Evolutionary conservation across 2,797 vertebrate genomes (phyloP), one percentile per base, ranked within the genome.

Genomic region (Lycodopsis pacificus): DNA sequence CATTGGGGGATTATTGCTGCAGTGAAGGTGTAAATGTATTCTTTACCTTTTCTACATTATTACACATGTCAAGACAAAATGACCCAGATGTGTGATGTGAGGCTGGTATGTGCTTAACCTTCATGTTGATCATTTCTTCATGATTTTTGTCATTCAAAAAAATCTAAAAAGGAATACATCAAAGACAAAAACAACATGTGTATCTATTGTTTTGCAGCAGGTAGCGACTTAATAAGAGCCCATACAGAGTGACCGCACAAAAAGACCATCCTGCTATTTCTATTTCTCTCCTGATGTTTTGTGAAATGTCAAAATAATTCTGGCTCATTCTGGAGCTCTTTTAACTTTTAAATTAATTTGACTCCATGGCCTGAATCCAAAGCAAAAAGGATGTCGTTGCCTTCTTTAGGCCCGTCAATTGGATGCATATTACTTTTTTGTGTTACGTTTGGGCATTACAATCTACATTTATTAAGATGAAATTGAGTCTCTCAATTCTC

Each of bases 401-500:
- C 0, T n/a, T 77, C 15, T 34, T 34, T 22, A 27, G 12, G 20
- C 5, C 40, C 8, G 9, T 22, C 54, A 40, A 65, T 51, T 69
- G 10, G 4, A 67, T 49, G 13, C 3, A 4, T 44, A 32, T 63
- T 49, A n/a, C 30, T 48, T 65, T 49, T 27, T 51, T 46, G 19
- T 51, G 7, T 73, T 53, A 20, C 11, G 17, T 5, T 54, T 15
- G 61, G 32, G 56, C 53, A 65, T 65, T 61, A 61, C 56, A 65
- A 65, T 56, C 63, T 38, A 61, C 12, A 48, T 68, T 57, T 25
- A 61, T 42, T 64, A 30, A 13, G 8, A n/a, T 38, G n/a, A 71
- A 76, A 67, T 72, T 22, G 6, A 75, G 32, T 75, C 46, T 51
- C 67, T 56, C 10, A 10, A 27, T 65, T 30, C 58, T 6, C n/a